Conservation (phyloP, 2,888 invertebrate species). For the Catocala fraxini region DNA sequence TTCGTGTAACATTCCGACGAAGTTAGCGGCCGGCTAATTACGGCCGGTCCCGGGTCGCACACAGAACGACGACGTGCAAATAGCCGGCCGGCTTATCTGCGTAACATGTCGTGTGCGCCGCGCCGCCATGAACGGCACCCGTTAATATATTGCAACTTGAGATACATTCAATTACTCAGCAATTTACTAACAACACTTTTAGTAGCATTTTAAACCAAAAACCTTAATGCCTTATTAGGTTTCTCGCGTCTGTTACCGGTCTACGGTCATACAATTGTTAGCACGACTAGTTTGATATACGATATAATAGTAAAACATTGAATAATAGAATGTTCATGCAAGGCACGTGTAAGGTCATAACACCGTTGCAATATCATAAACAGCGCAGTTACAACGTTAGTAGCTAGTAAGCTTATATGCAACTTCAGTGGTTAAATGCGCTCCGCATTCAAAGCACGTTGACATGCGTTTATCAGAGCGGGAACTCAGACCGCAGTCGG, state of each 20-base stretch:
- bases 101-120: constrained; percentile 55
- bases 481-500: constrained; percentile 78
- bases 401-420: constrained; percentile 60
- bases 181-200: constrained; percentile 13
- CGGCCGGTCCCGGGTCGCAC: constrained; percentile 63
- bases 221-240: too few relatives aligned
- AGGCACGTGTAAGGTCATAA: constrained; percentile 6
- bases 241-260: too few relatives aligned
- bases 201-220: too few relatives aligned
- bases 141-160: constrained; percentile 42
- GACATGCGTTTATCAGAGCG: constrained; percentile 85
- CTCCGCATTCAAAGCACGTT: constrained; percentile 79
- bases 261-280: neutral
- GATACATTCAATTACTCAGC: constrained; percentile 34
- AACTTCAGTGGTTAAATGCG: constrained; percentile 71
- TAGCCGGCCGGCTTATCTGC: constrained; percentile 70
- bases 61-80: constrained; percentile 71
- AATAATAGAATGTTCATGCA: neutral
- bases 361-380: constrained; percentile 21
- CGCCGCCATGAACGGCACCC: constrained; percentile 39
- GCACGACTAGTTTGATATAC: neutral
- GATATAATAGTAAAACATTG: neutral
- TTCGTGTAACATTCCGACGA: constrained; percentile 70
- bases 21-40: constrained; percentile 80
- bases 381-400: constrained; percentile 22